Base-by-base conservation (phyloP, 2,113 vertebrate species). In the Aptenodytes patagonicus region DNA sequence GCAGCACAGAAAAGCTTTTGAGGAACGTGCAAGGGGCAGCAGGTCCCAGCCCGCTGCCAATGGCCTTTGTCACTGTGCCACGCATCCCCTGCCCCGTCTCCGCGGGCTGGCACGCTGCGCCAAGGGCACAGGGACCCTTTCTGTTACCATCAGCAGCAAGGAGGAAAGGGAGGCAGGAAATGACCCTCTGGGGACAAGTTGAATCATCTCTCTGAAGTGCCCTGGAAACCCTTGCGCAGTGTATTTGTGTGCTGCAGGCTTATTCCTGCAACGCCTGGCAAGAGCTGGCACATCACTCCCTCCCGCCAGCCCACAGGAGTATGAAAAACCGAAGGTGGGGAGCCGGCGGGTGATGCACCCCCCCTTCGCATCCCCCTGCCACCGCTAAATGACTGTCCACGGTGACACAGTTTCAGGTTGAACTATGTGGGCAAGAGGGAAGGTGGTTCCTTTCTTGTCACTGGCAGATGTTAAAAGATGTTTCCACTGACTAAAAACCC, bases 151-250 rank as follows among this genome's bases (percentile, higher is more conserved):
- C 49, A 62, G n/a, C 51, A 76, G 58, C 40, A 54, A 69, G 83
- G 51, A 87, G 82, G 87, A 24, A 88, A 72, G 65, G 47, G 49
- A 79, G 55, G 78, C 91, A 96, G 95, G 87, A 95, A 95, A 90
- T 78, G 65, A 88, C 75, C 83, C 89, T 96, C n/a, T 70, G 95
- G 80, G 92, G 73, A 62, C 72, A 70, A 81, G 93, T n/a, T 95
- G 90, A 85, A 90, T 86, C 81, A 79, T 12, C 52, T 91, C 84
- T 76, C 49, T 75, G 81, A 70, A 64, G 62, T 1, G 2, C 92
- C 75, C 77, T 95, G 93, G 92, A 83, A 97, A 93, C 60, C 61
- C 87, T 61, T 38, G 38, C 11, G 17, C 17, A 5, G 4, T 26
- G 12, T 32, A 10, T 77, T n/a, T 79, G 83, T 34, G 68, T 69